Base-by-base conservation (phyloP, 1,140 invertebrate genomes). In the Pachyrhynchus sulphureomaculatus region DNA sequence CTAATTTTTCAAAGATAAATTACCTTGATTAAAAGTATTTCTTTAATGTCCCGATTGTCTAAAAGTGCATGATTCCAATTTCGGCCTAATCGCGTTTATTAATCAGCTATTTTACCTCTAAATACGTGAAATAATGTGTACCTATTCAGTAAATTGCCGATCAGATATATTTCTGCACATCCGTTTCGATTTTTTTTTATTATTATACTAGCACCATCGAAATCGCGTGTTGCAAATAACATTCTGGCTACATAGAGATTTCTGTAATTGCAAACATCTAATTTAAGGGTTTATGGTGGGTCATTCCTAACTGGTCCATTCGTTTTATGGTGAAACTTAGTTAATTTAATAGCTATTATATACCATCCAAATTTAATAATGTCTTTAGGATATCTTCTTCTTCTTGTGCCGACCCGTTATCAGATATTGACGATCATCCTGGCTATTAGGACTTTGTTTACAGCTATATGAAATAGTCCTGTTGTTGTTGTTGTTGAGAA, bases 171-270 rank as follows among this genome's bases (percentile, higher is more conserved):
- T 13, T 26, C 17, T 41, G 8, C 41, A 20, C 37, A 55, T 55
- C 53, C 53, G 53, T 45, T 55, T 55, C 18, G 44, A 44, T 44
- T 44, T 44, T 26, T 44, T 53, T 32, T n/a, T 32, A 39, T 55
- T 44, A 55, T 44, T 44, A 44, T 32, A 53, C 49, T 53, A 53
- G 49, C 49, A 20, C 49, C 49, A 34, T 53, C 53, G 20, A 42
- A 33, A 55, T 55, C 37, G 53, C 53, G 53, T 55, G 53, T 55
- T 45, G 53, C 3, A 55, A 55, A 55, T 55, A 45, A 55, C 53
- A 55, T 52, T 52, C 32, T 15, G 34, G 49, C 49, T 52, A 52
- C 49, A 29, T 52, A 52, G 49, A 52, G 21, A 52, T 52, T 52
- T 52, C 49, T 52, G 49, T 52, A 52, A 52, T 52, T 52, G 49